Evolutionary conservation across 2,888 invertebrate genomes (phyloP).

Genomic region (Eremobia ochroleuca): DNA sequence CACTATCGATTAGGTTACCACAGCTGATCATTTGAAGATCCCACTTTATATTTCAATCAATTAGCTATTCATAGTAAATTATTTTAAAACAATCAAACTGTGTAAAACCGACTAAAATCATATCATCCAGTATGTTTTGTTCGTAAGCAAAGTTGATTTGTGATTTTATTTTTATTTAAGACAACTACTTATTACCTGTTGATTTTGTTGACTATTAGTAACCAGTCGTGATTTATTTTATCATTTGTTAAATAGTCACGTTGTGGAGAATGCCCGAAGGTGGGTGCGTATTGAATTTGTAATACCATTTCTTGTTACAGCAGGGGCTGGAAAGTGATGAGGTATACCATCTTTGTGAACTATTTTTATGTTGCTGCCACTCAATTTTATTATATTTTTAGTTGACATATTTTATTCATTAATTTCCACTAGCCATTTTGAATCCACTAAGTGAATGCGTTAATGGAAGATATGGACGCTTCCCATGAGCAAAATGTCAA

Average conservation of each 20-base stretch:
- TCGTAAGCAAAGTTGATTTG: constrained; percentile 75
- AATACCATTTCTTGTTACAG: constrained; percentile 93
- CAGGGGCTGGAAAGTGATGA: constrained; percentile 98
- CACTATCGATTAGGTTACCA: constrained; percentile 80
- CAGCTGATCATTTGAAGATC: constrained; percentile 79
- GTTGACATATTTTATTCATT: constrained; percentile 88
- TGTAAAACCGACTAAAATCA: constrained; percentile 69
- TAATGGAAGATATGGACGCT: constrained; percentile 90
- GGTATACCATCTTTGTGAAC: constrained; percentile 93
- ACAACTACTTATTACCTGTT: constrained; percentile 67
- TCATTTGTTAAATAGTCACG: constrained; percentile 78
- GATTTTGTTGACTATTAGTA: constrained; percentile 68
- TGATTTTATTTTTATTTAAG: constrained; percentile 71
- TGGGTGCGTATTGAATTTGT: constrained; percentile 91
- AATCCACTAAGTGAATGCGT: constrained; percentile 88
- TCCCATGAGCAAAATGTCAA: constrained; percentile 86
- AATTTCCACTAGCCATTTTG: constrained; percentile 89
- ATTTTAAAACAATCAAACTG: constrained; percentile 67
- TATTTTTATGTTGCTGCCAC: constrained; percentile 91
- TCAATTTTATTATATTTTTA: constrained; percentile 88
- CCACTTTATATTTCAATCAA: constrained; percentile 73
- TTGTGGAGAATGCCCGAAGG: constrained; percentile 87
- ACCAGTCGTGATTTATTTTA: constrained; percentile 73
- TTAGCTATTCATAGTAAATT: constrained; percentile 71
- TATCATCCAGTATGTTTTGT: constrained; percentile 76